Conservation (phyloP, 2,888 invertebrate genomes). For the Sturmia bella region DNA sequence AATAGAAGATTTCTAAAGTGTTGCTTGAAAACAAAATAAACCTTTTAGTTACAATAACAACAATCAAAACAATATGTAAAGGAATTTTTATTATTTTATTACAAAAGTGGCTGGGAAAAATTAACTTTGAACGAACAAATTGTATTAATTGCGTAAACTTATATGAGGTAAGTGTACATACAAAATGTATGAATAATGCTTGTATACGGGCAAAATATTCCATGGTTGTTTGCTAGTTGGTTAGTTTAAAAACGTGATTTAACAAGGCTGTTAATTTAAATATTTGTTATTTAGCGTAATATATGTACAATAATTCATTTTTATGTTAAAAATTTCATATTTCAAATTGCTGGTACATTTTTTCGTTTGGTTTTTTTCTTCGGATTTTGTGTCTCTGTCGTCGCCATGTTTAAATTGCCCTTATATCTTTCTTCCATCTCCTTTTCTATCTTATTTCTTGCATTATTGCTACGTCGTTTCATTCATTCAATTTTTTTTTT, state of each 20-base stretch:
- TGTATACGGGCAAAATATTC: not conserved
- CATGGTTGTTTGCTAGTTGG: not conserved
- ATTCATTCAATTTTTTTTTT: constrained; percentile 16
- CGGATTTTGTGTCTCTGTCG: constrained; percentile 63
- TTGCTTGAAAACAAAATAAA: constrained; percentile 74
- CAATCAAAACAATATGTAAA: constrained; percentile 55
- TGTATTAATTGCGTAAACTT: constrained; percentile 50
- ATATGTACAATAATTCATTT: too few relatives aligned
- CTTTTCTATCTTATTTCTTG: constrained; percentile 41
- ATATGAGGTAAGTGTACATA: not conserved
- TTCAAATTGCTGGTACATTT: too few relatives aligned
- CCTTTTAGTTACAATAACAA: constrained; percentile 61
- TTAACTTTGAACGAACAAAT: constrained; percentile 1
- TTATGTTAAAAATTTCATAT: too few relatives aligned
- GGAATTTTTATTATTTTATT: constrained; percentile 40
- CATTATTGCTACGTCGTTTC: constrained; percentile 40
- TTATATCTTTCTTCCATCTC: constrained; percentile 22
- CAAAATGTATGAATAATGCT: constrained; percentile 5
- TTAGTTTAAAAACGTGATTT: too few relatives aligned
- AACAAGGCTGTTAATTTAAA: too few relatives aligned
- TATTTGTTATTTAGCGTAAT: too few relatives aligned
- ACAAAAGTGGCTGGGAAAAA: not conserved
- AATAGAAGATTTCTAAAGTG: constrained; percentile 72
- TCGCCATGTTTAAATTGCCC: constrained; percentile 62
- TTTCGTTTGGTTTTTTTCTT: constrained; percentile 46